A percentile compares a stretch with the other conserved stretches of the same genome.
These are phyloP conservation scores for Callaeas wilsoni DNA, from an alignment of 2,113 vertebrate genomes.

Conservation along the genomic window DNA sequence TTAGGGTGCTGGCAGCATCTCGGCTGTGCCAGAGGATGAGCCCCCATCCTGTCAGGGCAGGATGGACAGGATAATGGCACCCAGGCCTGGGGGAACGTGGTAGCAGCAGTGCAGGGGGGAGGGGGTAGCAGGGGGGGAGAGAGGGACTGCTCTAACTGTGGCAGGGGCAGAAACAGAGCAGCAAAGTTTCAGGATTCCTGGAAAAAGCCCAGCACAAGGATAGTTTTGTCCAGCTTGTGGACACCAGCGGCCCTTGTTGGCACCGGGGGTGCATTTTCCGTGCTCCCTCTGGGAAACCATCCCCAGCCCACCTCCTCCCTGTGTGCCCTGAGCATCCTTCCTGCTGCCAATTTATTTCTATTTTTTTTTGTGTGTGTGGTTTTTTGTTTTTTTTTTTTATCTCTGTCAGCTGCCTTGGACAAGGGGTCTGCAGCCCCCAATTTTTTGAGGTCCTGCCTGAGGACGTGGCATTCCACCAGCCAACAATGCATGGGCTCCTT, in stretches of 20 bases:
- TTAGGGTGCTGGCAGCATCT: not conserved
- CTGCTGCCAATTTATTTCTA: accelerated
- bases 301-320: not conserved
- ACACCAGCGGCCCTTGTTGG: accelerated
- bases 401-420: not conserved
- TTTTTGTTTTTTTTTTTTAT: not conserved
- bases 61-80: not conserved
- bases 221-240: not conserved
- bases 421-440: accelerated
- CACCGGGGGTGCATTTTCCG: accelerated
- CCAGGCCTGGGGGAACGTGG: not conserved
- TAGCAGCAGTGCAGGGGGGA: not conserved
- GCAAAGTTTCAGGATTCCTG: conserved; percentile 1
- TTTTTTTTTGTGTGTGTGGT: not conserved
- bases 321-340: not conserved
- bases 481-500: accelerated
- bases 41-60: accelerated
- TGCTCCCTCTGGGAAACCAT: not conserved
- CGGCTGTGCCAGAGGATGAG: not conserved
- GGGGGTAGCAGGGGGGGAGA: not conserved
- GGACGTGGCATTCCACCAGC: not conserved
- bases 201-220: not conserved
- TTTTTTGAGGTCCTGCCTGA: not conserved
- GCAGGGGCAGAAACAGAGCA: not conserved
- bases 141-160: accelerated